Conservation (phyloP, 2,888 invertebrate genomes). For the Euplagia quadripunctaria region DNA sequence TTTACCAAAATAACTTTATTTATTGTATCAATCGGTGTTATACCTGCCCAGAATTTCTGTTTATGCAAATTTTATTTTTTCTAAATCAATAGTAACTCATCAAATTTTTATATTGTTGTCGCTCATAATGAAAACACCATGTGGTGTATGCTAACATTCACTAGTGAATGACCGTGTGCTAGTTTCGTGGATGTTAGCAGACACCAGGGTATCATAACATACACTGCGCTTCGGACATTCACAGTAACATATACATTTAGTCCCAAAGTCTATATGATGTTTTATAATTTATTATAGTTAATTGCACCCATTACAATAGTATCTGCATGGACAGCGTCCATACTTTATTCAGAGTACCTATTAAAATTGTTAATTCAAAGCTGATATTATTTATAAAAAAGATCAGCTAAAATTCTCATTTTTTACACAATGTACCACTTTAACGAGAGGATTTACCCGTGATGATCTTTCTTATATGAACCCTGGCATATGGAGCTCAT, state of each 20-base stretch:
- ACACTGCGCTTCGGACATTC: no score
- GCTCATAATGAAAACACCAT: no score
- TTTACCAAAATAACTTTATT: no score
- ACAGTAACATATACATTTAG: conserved; percentile 22
- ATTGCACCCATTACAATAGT: conserved; percentile 47
- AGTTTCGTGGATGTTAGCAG: no score
- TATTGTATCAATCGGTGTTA: no score
- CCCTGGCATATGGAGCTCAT: neutral
- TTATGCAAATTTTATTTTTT: no score
- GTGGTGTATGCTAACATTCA: no score
- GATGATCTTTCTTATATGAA: neutral
- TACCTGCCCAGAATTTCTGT: no score
- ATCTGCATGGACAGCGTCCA: conserved; percentile 13
- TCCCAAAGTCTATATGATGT: conserved; percentile 29
- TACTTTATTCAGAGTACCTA: conserved; percentile 1
- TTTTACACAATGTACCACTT: neutral
- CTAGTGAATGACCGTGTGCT: no score
- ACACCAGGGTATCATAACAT: no score
- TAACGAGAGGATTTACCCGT: neutral
- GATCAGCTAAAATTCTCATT: neutral
- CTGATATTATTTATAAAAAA: neutral
- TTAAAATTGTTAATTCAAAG: neutral
- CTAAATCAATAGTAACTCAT: no score
- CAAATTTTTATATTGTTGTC: no score
- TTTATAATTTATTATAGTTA: conserved; percentile 34